phyloP scores from a whole-genome alignment of 2,797 vertebrate genomes.

The Heliangelus exortis region DNA sequence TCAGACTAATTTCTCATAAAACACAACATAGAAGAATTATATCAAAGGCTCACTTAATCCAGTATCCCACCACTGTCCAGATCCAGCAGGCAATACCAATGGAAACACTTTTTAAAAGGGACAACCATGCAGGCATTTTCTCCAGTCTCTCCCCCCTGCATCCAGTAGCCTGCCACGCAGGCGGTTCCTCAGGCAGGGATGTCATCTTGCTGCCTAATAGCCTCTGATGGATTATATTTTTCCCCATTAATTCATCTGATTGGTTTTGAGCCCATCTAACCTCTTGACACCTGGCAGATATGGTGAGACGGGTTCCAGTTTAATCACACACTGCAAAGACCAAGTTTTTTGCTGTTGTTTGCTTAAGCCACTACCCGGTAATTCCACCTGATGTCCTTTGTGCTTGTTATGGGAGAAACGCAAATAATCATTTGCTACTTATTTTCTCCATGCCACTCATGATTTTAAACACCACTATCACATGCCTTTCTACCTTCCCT shows the following conservation, averaged over 20 bases:
- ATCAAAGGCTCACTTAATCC: background rate
- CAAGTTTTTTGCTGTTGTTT: background rate
- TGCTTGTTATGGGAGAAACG: background rate
- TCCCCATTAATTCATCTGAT: background rate
- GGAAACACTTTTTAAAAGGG: background rate
- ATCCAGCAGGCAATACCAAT: background rate
- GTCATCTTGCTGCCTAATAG: background rate
- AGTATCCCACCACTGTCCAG: background rate
- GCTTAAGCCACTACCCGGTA: background rate
- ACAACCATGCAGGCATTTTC: background rate
- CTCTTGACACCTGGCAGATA: background rate
- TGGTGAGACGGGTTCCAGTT: background rate
- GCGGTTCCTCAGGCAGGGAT: background rate
- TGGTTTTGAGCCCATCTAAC: background rate
- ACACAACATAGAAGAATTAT: background rate
- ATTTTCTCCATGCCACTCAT: conserved; percentile 47
- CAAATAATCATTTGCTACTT: conserved; percentile 58
- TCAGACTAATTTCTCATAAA: background rate
- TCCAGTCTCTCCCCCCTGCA: background rate
- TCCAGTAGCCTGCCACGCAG: background rate
- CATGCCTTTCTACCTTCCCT: conserved; percentile 7
- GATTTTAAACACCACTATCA: background rate
- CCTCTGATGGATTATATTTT: background rate
- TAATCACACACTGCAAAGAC: background rate
- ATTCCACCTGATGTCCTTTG: conserved; percentile 24